These are phyloP conservation scores for Corydoras maculifer DNA, from an alignment of 2,113 vertebrate genomes.

Conservation along the genomic window DNA sequence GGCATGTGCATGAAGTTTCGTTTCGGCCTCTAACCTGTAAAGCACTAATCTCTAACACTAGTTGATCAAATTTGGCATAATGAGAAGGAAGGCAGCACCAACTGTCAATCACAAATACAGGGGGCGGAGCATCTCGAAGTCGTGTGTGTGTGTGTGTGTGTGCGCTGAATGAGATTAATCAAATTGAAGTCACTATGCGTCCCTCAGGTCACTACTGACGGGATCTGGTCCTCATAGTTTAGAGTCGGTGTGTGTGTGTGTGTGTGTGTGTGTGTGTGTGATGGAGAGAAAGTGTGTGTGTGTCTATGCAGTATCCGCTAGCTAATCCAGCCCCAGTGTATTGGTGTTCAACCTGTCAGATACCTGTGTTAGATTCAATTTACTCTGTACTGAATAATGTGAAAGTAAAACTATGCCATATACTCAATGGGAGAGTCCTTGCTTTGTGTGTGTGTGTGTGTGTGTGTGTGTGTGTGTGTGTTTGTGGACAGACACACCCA, in stretches of 20 bases:
- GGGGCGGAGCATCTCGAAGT: slow-evolving; percentile 35
- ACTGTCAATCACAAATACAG: slow-evolving; percentile 43
- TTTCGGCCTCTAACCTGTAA: slow-evolving; percentile 11
- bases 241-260: slow-evolving; percentile 49
- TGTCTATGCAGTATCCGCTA: slow-evolving; percentile 65
- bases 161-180: slow-evolving; percentile 27
- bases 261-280: slow-evolving; percentile 41
- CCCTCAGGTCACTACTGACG: slow-evolving; percentile 38
- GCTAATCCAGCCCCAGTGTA: slow-evolving; percentile 67
- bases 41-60: slow-evolving; percentile 32
- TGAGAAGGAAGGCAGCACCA: slow-evolving; percentile 45
- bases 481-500: neutral
- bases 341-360: slow-evolving; percentile 70
- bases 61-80: neutral
- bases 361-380: slow-evolving; percentile 71
- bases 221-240: slow-evolving; percentile 54
- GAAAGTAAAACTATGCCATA: slow-evolving; percentile 76
- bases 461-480: neutral
- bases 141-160: slow-evolving; percentile 34
- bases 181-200: slow-evolving; percentile 41
- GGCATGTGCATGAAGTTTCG: neutral
- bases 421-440: slow-evolving; percentile 48
- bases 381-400: slow-evolving; percentile 76
- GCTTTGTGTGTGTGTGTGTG: neutral
- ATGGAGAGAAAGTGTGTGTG: slow-evolving; percentile 32